Evolutionary conservation across 2,888 invertebrate genomes (phyloP).

Genomic region (Pristionchus maxplancki): DNA sequence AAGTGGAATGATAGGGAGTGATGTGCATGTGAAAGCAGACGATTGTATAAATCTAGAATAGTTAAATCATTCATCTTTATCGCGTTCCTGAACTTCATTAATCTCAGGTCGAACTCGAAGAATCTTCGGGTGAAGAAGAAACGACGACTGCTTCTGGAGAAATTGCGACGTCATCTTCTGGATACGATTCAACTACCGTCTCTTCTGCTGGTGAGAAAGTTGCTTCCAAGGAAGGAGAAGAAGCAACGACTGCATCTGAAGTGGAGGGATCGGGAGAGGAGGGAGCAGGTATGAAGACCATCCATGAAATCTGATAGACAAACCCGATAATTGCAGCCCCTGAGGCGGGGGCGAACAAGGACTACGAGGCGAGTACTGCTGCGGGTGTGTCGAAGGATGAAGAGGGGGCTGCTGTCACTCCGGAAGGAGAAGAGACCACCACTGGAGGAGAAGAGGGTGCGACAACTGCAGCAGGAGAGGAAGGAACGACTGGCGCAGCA

Average conservation of each 20-base stretch:
- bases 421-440: constrained; percentile 36
- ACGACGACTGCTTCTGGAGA: background rate
- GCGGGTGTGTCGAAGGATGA: background rate
- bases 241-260: background rate
- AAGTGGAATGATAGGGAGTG: background rate
- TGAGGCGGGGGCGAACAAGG: background rate
- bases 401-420: background rate
- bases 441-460: constrained; percentile 33
- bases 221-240: background rate
- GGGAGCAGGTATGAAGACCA: background rate
- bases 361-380: background rate
- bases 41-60: background rate
- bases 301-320: background rate
- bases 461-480: constrained; percentile 49
- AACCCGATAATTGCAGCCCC: background rate
- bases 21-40: background rate
- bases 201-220: background rate
- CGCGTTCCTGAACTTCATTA: background rate
- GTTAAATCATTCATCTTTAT: background rate
- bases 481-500: constrained; percentile 7
- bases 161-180: background rate
- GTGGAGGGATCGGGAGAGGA: constrained; percentile 20
- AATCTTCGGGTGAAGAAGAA: constrained; percentile 15
- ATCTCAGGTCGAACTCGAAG: constrained; percentile 16
- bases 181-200: background rate